Conservation (phyloP, 2,113 vertebrate species). For the Tichodroma muraria region DNA sequence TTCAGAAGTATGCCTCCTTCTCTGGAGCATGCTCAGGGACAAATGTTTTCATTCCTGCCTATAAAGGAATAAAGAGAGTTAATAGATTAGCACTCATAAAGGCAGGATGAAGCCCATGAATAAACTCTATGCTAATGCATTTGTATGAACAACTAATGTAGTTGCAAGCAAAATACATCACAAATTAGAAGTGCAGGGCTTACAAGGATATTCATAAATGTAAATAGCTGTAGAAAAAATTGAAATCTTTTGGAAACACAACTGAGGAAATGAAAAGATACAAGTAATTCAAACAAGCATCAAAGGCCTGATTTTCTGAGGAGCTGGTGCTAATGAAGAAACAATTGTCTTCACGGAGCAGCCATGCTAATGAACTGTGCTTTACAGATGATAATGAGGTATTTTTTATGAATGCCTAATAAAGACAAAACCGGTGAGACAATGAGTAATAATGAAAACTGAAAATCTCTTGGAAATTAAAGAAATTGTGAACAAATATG, state of each 20-base stretch:
- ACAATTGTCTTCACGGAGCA: conserved; percentile 36
- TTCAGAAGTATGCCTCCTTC: neutral
- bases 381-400: conserved; percentile 25
- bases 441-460: neutral
- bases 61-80: neutral
- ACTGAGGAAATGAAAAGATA: neutral
- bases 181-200: neutral
- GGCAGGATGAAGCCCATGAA: neutral
- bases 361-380: neutral
- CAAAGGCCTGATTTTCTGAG: conserved; percentile 18
- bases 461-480: neutral
- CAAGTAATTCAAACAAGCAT: neutral
- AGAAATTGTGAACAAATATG: conserved; percentile 2
- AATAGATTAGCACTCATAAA: neutral
- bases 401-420: conserved; percentile 16
- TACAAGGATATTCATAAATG: conserved; percentile 35
- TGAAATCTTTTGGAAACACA: conserved; percentile 1
- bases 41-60: neutral
- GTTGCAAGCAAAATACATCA: conserved; percentile 1
- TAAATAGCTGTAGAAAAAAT: conserved; percentile 30
- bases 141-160: conserved; percentile 16
- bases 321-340: conserved; percentile 28
- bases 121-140: neutral
- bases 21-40: neutral
- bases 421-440: conserved; percentile 2